These are phyloP conservation scores for Drosophila cyrtoloma DNA, from an alignment of 2,888 invertebrate species.

Conservation along the genomic window DNA sequence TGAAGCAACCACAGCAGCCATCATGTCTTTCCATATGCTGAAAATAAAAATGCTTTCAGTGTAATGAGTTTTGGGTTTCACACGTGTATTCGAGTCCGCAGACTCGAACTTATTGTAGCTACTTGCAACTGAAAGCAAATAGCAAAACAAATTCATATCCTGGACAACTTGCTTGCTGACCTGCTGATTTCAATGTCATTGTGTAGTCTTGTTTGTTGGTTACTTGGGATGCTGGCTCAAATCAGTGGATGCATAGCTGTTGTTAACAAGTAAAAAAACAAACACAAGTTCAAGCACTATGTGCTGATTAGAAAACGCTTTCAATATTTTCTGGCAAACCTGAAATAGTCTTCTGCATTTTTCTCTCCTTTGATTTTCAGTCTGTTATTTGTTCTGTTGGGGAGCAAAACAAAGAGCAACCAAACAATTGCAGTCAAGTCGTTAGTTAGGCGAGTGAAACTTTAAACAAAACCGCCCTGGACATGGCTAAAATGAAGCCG, in stretches of 20 bases:
- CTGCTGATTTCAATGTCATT: slow-evolving; percentile 62
- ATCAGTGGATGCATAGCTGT: slow-evolving; percentile 36
- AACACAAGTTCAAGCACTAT: slow-evolving; percentile 58
- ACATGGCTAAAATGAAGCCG: slow-evolving; percentile 45
- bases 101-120: slow-evolving; percentile 4
- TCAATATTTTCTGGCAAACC: slow-evolving; percentile 58
- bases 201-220: slow-evolving; percentile 23
- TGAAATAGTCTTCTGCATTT: slow-evolving; percentile 17
- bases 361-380: background rate
- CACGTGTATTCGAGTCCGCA: background rate
- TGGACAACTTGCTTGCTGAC: slow-evolving; percentile 42
- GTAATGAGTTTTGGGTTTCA: slow-evolving; percentile 60
- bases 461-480: slow-evolving; percentile 56
- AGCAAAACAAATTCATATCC: slow-evolving; percentile 57
- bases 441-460: slow-evolving; percentile 42
- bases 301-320: slow-evolving; percentile 73
- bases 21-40: slow-evolving; percentile 32
- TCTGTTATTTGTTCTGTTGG: slow-evolving; percentile 1
- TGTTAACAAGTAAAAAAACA: slow-evolving; percentile 20
- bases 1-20: slow-evolving; percentile 24
- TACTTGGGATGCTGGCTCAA: slow-evolving; percentile 20
- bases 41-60: slow-evolving; percentile 73
- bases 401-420: slow-evolving; percentile 35
- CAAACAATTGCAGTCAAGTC: slow-evolving; percentile 61
- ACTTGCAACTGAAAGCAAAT: slow-evolving; percentile 43